These are phyloP conservation scores for Sinocyclocheilus maitianheensis DNA, from an alignment of 2,113 vertebrate species.

Conservation along the genomic window DNA sequence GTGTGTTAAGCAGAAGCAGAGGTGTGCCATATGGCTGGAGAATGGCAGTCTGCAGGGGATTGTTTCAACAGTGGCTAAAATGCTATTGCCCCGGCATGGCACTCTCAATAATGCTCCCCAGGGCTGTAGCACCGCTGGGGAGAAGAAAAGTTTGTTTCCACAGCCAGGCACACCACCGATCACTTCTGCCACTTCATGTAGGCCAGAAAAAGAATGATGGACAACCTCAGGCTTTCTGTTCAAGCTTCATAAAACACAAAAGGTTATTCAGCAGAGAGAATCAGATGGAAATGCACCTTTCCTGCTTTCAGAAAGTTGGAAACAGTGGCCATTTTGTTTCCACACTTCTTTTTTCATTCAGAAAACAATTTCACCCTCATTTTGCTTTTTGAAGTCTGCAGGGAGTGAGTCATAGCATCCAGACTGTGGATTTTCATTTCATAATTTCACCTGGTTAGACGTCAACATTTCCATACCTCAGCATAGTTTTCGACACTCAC, in stretches of 20 bases:
- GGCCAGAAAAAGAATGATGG: conserved; percentile 44
- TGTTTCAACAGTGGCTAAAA: conserved; percentile 59
- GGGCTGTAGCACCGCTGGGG: conserved; percentile 58
- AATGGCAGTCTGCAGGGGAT: conserved; percentile 64
- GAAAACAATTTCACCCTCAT: neutral
- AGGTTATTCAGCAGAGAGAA: neutral
- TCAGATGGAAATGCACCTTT: neutral
- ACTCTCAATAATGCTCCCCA: conserved; percentile 58
- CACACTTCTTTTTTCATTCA: neutral
- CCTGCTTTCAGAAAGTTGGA: neutral
- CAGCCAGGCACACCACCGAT: conserved; percentile 48
- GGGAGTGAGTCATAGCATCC: neutral
- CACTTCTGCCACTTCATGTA: conserved; percentile 40
- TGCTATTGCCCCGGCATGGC: conserved; percentile 37
- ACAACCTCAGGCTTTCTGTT: conserved; percentile 51
- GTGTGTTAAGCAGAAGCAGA: conserved; percentile 49
- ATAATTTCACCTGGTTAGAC: conserved; percentile 2
- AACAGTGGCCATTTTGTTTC: conserved; percentile 10
- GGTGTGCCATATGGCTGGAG: conserved; percentile 68
- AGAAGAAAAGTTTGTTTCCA: conserved; percentile 60
- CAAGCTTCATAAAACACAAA: conserved; percentile 26
- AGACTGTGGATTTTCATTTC: neutral
- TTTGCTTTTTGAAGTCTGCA: neutral
- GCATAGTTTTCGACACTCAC: neutral
- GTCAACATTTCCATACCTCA: neutral